phyloP scores from a whole-genome alignment of 2,797 vertebrate genomes.

The Meriones psammophilus region DNA sequence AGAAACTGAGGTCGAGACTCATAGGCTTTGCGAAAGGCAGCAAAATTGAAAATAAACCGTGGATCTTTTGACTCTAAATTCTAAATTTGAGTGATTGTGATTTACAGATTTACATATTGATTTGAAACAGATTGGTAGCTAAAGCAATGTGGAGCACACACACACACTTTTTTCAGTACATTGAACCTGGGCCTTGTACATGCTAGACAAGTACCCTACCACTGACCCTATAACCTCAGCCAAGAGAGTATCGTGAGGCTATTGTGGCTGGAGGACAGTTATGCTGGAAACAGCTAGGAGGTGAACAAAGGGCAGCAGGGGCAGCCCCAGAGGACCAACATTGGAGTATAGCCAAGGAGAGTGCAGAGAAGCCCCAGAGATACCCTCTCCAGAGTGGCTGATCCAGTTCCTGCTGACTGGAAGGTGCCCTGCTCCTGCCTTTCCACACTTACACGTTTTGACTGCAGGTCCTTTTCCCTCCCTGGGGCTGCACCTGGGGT shows the following conservation, averaged over 20 bases:
- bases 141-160: background rate
- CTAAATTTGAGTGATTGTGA: slow-evolving; percentile 3
- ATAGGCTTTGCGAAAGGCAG: background rate
- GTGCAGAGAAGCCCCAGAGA: background rate
- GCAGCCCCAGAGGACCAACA: background rate
- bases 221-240: background rate
- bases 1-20: slow-evolving; percentile 9
- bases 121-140: background rate
- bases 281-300: background rate
- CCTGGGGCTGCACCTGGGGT: background rate
- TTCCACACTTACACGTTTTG: background rate
- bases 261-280: background rate
- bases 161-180: background rate
- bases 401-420: background rate
- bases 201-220: background rate
- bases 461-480: background rate
- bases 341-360: slow-evolving; percentile 3
- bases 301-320: background rate
- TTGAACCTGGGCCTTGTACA: background rate
- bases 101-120: slow-evolving; percentile 13
- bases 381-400: background rate
- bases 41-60: slow-evolving; percentile 12
- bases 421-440: background rate
- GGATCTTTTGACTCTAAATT: slow-evolving; percentile 32
- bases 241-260: background rate